Evolutionary conservation across 2,797 vertebrate genomes (phyloP).

Genomic region (Brachymystax lenok): DNA sequence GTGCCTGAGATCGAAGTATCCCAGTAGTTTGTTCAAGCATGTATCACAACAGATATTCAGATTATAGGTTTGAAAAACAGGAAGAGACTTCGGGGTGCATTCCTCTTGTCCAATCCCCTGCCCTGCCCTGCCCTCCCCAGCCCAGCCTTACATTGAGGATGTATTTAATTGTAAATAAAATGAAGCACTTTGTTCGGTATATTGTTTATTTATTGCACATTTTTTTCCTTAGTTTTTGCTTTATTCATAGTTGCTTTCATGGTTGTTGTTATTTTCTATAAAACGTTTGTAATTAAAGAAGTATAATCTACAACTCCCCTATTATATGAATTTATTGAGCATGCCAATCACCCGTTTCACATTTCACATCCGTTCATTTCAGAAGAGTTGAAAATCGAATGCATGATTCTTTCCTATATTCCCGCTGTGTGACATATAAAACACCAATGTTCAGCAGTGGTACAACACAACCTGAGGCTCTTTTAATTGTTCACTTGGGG

Average conservation of each 20-base stretch:
- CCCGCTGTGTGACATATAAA: background rate
- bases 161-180: constrained; percentile 90
- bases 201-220: constrained; percentile 95
- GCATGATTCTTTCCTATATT: background rate
- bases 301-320: constrained; percentile 59
- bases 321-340: background rate
- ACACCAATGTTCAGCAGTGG: background rate
- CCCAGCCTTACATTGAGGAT: constrained; percentile 51
- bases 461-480: constrained; percentile 40
- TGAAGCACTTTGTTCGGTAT: constrained; percentile 95
- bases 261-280: constrained; percentile 55
- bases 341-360: background rate
- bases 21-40: background rate
- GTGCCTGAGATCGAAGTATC: background rate
- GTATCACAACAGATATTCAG: background rate
- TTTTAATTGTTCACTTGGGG: constrained; percentile 64
- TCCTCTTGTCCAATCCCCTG: constrained; percentile 4
- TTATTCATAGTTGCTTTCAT: constrained; percentile 59
- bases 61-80: background rate
- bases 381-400: background rate
- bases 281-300: constrained; percentile 69
- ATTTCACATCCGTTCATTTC: background rate
- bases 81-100: background rate
- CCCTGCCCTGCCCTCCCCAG: constrained; percentile 27
- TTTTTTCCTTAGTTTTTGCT: constrained; percentile 72